Conservation (phyloP, 2,113 vertebrate genomes). For the Edolisoma coerulescens region DNA sequence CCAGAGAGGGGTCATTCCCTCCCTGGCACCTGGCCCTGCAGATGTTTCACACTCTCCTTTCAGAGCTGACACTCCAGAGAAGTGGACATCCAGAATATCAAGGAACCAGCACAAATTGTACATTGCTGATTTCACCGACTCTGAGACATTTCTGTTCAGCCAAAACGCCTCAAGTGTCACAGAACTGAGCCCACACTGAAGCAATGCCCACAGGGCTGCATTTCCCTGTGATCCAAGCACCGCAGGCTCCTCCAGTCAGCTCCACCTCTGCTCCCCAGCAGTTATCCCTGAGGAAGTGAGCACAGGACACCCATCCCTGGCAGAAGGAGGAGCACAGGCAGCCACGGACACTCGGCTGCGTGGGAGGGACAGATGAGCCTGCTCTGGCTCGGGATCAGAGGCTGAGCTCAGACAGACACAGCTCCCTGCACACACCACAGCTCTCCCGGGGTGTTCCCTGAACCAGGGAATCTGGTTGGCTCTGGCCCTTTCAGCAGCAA, state of each 20-base stretch:
- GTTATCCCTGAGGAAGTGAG: rapidly evolving
- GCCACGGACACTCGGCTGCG: rapidly evolving
- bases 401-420: background rate
- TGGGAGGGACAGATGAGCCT: background rate
- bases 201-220: rapidly evolving
- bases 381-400: background rate
- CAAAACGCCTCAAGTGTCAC: background rate
- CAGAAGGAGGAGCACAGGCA: background rate
- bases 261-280: background rate
- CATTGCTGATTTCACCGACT: background rate
- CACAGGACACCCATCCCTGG: background rate
- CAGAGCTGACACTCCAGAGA: background rate
- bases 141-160: background rate
- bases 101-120: background rate
- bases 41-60: rapidly evolving
- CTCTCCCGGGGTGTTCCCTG: background rate
- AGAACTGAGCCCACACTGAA: background rate
- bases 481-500: background rate
- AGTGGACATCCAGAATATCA: rapidly evolving
- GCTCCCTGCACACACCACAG: background rate
- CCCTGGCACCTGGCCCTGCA: background rate
- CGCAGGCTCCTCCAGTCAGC: background rate
- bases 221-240: rapidly evolving
- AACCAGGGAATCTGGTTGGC: background rate
- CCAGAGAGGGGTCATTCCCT: background rate